Conservation (phyloP, 2,888 invertebrate genomes). For the Galerucella nymphaeae region DNA sequence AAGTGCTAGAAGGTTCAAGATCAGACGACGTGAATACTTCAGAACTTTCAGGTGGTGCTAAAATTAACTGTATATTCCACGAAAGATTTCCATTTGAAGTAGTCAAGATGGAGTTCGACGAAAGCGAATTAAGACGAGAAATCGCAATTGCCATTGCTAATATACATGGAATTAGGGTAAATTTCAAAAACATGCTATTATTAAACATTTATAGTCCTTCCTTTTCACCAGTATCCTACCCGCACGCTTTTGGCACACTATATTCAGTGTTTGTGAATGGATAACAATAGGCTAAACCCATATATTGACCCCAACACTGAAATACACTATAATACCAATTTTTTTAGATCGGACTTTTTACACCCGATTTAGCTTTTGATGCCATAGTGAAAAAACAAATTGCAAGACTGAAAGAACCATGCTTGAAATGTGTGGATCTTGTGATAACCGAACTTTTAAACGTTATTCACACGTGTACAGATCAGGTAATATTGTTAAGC, state of each 20-base stretch:
- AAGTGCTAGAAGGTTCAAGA: constrained; percentile 97
- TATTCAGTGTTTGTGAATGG: no score
- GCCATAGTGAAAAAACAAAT: constrained; percentile 99
- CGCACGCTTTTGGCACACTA: no score
- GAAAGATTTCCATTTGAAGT: constrained; percentile 99
- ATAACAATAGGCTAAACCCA: no score
- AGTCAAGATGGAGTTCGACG: constrained; percentile 99
- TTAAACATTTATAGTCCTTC: no score
- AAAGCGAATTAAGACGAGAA: constrained; percentile 96
- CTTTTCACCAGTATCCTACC: no score
- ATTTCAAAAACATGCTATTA: constrained; percentile 31
- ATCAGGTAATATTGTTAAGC: constrained; percentile 76
- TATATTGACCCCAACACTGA: no score
- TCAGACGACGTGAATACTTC: constrained; percentile 96
- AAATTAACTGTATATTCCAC: constrained; percentile 98
- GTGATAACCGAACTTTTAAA: constrained; percentile 95
- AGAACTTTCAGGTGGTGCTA: constrained; percentile 98
- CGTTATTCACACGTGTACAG: constrained; percentile 95
- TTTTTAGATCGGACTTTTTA: constrained; percentile 93
- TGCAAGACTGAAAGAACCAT: constrained; percentile 94
- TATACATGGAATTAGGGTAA: constrained; percentile 91
- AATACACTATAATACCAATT: no score
- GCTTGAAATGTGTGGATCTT: constrained; percentile 97
- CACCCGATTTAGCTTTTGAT: constrained; percentile 99
- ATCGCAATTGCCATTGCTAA: constrained; percentile 99